phyloP scores from a whole-genome alignment of 2,888 invertebrate genomes.

The Isoperla grammatica region DNA sequence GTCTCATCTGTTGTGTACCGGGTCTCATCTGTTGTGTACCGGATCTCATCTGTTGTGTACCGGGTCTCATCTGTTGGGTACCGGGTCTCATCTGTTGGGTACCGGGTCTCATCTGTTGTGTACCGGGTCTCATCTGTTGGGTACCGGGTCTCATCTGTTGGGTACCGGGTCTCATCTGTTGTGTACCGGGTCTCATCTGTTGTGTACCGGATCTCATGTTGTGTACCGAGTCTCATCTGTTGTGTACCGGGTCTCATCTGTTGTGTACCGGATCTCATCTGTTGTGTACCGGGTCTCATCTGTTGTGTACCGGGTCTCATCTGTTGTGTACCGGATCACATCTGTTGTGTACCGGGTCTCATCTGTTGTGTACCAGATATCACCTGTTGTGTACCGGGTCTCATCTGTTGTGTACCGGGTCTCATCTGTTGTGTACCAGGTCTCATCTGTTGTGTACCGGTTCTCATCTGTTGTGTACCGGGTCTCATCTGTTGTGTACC shows the following conservation, averaged over 20 bases:
- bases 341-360: background rate
- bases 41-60: background rate
- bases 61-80: background rate
- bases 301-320: background rate
- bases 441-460: background rate
- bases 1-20: background rate
- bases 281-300: background rate
- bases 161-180: background rate
- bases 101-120: background rate
- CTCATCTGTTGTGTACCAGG: background rate
- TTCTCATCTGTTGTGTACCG: background rate
- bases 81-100: background rate
- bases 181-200: background rate
- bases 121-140: background rate
- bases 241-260: background rate
- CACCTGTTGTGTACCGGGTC: background rate
- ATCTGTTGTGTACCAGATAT: background rate
- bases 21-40: background rate
- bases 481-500: background rate
- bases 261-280: background rate
- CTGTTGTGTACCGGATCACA: background rate
- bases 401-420: background rate
- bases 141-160: background rate
- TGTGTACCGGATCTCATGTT: too few relatives aligned
- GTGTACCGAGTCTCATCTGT: background rate